Conservation (phyloP, 2,113 vertebrate species). For the Lynx canadensis region DNA sequence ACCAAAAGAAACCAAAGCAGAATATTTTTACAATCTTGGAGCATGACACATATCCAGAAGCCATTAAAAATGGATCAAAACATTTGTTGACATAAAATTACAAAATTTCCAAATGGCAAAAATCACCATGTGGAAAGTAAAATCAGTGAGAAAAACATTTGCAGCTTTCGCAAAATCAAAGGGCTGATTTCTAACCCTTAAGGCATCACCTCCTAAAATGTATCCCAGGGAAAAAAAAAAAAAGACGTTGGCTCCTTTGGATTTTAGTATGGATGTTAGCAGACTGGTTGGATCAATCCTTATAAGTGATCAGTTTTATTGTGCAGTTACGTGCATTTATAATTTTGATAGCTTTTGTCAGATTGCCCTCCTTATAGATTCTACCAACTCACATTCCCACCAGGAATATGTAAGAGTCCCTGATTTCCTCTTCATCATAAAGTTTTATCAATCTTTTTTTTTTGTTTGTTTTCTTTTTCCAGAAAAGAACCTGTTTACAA, state of each 20-base stretch:
- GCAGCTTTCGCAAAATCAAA: slow-evolving; percentile 1
- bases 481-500: neutral
- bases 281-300: neutral
- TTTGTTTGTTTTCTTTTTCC: neutral
- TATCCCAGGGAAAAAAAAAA: neutral
- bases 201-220: neutral
- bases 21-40: neutral
- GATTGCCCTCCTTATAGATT: neutral
- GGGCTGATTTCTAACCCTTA: neutral
- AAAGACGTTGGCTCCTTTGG: neutral
- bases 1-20: neutral
- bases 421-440: neutral
- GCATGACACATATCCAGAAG: neutral
- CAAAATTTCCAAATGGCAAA: slow-evolving; percentile 17
- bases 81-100: slow-evolving; percentile 10
- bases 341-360: neutral
- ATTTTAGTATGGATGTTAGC: neutral
- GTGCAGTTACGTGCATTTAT: neutral
- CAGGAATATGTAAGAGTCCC: neutral
- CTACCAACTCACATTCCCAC: neutral
- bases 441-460: neutral
- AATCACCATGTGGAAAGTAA: neutral
- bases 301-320: neutral
- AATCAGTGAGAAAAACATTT: neutral
- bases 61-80: slow-evolving; percentile 42